A percentile compares a stretch with the other conserved stretches of the same genome.
These are phyloP conservation scores for Molossus molossus DNA, from an alignment of 2,797 vertebrate species.

Conservation along the genomic window DNA sequence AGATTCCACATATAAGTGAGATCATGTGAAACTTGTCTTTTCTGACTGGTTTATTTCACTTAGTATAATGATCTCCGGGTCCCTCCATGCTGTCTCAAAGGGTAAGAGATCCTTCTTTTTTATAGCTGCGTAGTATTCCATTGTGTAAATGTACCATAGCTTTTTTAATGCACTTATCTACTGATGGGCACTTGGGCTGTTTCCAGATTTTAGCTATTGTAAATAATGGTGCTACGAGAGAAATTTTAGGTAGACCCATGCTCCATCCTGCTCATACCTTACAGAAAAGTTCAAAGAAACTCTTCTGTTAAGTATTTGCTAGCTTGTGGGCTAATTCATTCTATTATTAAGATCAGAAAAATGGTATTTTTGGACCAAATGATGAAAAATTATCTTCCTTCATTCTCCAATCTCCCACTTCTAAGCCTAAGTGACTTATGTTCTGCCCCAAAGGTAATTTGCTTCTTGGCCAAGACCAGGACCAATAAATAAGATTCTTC, in stretches of 20 bases:
- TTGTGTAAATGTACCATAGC: too few relatives aligned
- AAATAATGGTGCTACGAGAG: background rate
- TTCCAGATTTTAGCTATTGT: too few relatives aligned
- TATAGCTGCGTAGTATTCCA: too few relatives aligned
- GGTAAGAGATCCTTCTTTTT: too few relatives aligned
- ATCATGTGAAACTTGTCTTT: too few relatives aligned
- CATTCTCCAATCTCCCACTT: background rate
- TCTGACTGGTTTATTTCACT: too few relatives aligned
- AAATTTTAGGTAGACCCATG: background rate
- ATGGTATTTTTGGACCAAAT: background rate
- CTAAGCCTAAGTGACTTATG: background rate
- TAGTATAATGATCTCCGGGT: too few relatives aligned
- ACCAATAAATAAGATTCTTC: background rate
- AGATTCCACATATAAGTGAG: too few relatives aligned
- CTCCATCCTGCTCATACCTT: background rate
- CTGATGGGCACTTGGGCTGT: too few relatives aligned
- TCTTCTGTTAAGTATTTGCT: background rate
- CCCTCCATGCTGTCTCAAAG: too few relatives aligned
- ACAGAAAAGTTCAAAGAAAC: slow-evolving; percentile 3
- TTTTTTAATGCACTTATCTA: too few relatives aligned
- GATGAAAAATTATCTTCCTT: background rate
- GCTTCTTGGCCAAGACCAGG: background rate
- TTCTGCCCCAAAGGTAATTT: background rate
- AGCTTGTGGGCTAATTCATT: background rate
- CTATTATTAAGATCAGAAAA: background rate